phyloP scores from a whole-genome alignment of 2,113 vertebrate genomes.

The Gobius niger region DNA sequence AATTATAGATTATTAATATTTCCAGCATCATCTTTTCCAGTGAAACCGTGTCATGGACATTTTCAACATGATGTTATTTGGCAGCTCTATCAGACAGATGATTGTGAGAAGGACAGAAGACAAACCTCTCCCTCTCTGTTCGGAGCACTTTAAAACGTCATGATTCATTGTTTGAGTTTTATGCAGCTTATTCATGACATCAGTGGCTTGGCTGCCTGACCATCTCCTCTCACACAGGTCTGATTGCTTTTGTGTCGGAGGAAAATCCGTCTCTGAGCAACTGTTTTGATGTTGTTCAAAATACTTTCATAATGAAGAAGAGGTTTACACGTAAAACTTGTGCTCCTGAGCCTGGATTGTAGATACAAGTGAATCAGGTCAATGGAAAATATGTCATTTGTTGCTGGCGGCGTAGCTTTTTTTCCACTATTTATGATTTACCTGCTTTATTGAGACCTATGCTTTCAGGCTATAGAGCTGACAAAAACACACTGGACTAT shows the following conservation, averaged over 20 bases:
- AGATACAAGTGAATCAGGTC: conserved; percentile 42
- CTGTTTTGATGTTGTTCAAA: conserved; percentile 59
- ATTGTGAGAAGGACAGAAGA: neutral
- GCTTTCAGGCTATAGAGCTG: too few species aligned
- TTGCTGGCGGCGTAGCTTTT: conserved; percentile 35
- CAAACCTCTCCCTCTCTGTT: conserved; percentile 12
- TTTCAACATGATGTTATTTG: conserved; percentile 23
- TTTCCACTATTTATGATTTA: conserved; percentile 45
- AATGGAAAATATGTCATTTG: conserved; percentile 50
- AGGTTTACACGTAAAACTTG: neutral
- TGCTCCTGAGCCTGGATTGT: conserved; percentile 9
- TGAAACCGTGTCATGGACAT: conserved; percentile 13
- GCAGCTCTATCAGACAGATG: conserved; percentile 8
- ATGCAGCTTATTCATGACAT: conserved; percentile 51
- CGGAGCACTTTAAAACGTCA: conserved; percentile 9
- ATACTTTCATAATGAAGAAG: conserved; percentile 18
- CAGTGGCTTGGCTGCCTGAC: conserved; percentile 46
- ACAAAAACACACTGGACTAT: too few species aligned
- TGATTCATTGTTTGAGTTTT: conserved; percentile 48
- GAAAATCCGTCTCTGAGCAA: conserved; percentile 55
- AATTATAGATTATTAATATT: neutral
- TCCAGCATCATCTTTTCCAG: conserved; percentile 1
- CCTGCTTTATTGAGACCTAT: conserved; percentile 39
- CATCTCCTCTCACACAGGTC: conserved; percentile 38
- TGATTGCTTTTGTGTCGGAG: conserved; percentile 42